Evolutionary conservation across 2,113 vertebrate genomes (phyloP).

Genomic region (Brachypteracias leptosomus): DNA sequence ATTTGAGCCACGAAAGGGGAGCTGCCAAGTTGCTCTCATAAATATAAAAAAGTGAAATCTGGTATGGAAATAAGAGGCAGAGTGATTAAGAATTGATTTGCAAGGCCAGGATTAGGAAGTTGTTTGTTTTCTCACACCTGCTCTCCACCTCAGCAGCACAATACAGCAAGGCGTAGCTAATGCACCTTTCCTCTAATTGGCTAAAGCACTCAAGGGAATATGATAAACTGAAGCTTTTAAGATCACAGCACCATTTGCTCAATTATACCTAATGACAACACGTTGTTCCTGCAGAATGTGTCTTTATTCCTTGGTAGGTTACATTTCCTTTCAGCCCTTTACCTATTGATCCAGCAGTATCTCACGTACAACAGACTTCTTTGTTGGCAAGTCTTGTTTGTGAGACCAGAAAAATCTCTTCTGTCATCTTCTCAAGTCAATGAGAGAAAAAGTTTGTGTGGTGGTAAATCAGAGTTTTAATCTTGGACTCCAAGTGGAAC

Average conservation of each 20-base stretch:
- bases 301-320: not conserved
- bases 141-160: not conserved
- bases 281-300: not conserved
- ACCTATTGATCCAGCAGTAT: not conserved
- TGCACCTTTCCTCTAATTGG: slow-evolving; percentile 40
- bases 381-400: not conserved
- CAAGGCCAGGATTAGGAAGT: not conserved
- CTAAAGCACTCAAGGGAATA: slow-evolving; percentile 18
- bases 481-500: not conserved
- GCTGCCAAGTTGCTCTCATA: not conserved
- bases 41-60: not conserved
- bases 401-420: not conserved
- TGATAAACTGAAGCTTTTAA: slow-evolving; percentile 23
- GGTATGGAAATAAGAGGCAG: slow-evolving; percentile 2
- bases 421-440: not conserved
- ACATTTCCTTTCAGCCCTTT: not conserved
- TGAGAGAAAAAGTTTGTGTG: not conserved
- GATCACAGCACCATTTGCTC: not conserved
- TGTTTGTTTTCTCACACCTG: slow-evolving; percentile 35
- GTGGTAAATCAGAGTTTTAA: not conserved
- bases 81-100: slow-evolving; percentile 29
- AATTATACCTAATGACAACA: slow-evolving; percentile 49
- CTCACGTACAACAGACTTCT: not conserved
- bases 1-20: not conserved
- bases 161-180: slow-evolving; percentile 32